Percentiles rank a stretch among this genome's conserved stretches.
These are phyloP conservation scores for Papilio polyxenes DNA, from an alignment of 1,140 invertebrate species.

Conservation along the genomic window DNA sequence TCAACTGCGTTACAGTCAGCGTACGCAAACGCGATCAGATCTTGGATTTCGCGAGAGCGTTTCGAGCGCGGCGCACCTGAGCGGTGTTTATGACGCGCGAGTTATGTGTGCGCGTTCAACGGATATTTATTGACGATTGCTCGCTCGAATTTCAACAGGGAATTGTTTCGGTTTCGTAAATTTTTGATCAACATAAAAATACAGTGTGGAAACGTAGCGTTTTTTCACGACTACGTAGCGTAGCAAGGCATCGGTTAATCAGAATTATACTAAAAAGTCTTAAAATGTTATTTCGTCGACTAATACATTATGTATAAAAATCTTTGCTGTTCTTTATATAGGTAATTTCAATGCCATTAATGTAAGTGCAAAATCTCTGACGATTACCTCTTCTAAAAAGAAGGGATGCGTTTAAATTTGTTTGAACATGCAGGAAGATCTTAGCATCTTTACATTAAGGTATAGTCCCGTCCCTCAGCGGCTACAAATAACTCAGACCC, in stretches of 20 bases:
- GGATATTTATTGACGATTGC: slow-evolving; percentile 23
- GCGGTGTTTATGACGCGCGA: slow-evolving; percentile 27
- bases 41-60: background rate
- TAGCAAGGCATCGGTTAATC: slow-evolving; percentile 7
- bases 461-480: slow-evolving; percentile 27
- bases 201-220: background rate
- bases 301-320: background rate
- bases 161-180: slow-evolving; percentile 27
- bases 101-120: slow-evolving; percentile 21
- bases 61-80: slow-evolving; percentile 2
- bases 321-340: background rate
- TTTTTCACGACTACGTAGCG: background rate
- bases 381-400: no score
- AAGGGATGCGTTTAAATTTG: background rate
- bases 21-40: background rate
- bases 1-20: background rate
- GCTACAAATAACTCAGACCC: slow-evolving; percentile 42
- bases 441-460: slow-evolving; percentile 19
- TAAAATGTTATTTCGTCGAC: background rate
- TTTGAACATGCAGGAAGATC: background rate
- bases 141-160: slow-evolving; percentile 26
- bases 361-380: no score
- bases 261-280: background rate
- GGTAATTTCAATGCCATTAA: background rate
- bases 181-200: slow-evolving; percentile 26